Conservation (phyloP, 1,140 invertebrate species). For the Parasteatoda tepidariorum region DNA sequence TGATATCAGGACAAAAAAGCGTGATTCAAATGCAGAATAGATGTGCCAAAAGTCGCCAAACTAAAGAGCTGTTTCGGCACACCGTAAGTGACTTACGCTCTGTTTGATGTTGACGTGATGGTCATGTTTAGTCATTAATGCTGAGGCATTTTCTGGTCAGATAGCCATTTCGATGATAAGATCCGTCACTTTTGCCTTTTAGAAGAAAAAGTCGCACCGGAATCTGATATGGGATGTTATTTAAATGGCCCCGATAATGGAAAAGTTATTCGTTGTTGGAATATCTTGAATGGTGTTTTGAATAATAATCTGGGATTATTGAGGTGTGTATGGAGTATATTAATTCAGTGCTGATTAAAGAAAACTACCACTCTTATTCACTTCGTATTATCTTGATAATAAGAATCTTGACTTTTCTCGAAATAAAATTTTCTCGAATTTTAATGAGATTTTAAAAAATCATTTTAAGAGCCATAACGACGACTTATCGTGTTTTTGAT, state of each 20-base stretch:
- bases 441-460: too few species aligned
- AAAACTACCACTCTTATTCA: too few species aligned
- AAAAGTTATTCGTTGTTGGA: neutral
- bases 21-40: conserved; percentile 17
- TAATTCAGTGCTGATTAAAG: too few species aligned
- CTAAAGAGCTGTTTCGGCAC: too few species aligned
- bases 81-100: conserved; percentile 8
- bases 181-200: neutral
- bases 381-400: too few species aligned
- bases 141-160: neutral
- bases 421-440: too few species aligned
- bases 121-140: conserved; percentile 15
- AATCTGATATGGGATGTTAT: conserved; percentile 26
- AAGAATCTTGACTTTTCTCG: too few species aligned
- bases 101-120: conserved; percentile 10
- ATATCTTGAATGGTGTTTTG: conserved; percentile 1
- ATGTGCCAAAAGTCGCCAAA: neutral
- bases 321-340: too few species aligned
- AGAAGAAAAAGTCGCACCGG: neutral
- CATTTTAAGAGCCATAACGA: too few species aligned
- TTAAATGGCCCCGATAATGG: neutral
- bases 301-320: too few species aligned
- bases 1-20: conserved; percentile 11
- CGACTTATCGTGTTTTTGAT: too few species aligned
- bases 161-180: neutral